Conservation (phyloP, 2,888 invertebrate genomes). For the Melipona beecheii region DNA sequence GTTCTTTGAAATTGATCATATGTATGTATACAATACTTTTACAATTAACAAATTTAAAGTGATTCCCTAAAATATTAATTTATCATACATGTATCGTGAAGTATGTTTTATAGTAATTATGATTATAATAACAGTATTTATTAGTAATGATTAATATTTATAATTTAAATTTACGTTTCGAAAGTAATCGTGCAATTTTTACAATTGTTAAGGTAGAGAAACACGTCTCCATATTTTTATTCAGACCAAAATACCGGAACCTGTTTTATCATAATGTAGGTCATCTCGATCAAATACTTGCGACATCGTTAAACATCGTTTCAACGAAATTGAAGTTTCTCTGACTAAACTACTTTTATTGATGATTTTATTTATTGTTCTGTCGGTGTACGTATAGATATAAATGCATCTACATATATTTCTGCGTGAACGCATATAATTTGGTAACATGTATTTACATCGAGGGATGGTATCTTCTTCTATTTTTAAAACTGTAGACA, state of each 20-base stretch:
- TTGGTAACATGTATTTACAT: slow-evolving; percentile 33
- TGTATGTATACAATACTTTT: background rate
- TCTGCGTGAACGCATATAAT: slow-evolving; percentile 7
- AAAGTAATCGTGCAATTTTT: background rate
- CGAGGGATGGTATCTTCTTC: slow-evolving; percentile 33
- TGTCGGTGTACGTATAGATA: background rate
- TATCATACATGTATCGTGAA: background rate
- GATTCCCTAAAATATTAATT: background rate
- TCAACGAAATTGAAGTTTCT: slow-evolving; percentile 50
- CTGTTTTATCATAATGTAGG: slow-evolving; percentile 68
- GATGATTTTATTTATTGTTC: slow-evolving; percentile 20
- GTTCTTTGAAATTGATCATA: background rate
- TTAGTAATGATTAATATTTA: background rate
- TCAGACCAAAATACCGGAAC: slow-evolving; percentile 64
- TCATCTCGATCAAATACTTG: slow-evolving; percentile 65
- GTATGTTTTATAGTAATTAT: slow-evolving; percentile 3
- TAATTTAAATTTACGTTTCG: slow-evolving; percentile 12
- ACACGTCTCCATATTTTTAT: slow-evolving; percentile 49
- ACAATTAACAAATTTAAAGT: background rate
- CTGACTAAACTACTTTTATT: slow-evolving; percentile 29
- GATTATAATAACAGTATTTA: background rate
- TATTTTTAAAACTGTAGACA: slow-evolving; percentile 59
- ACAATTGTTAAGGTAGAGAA: background rate
- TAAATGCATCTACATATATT: background rate
- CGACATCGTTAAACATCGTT: slow-evolving; percentile 56